These are phyloP conservation scores for Sarotherodon lohbergeri DNA, from an alignment of 2,113 vertebrate species.

Conservation along the genomic window DNA sequence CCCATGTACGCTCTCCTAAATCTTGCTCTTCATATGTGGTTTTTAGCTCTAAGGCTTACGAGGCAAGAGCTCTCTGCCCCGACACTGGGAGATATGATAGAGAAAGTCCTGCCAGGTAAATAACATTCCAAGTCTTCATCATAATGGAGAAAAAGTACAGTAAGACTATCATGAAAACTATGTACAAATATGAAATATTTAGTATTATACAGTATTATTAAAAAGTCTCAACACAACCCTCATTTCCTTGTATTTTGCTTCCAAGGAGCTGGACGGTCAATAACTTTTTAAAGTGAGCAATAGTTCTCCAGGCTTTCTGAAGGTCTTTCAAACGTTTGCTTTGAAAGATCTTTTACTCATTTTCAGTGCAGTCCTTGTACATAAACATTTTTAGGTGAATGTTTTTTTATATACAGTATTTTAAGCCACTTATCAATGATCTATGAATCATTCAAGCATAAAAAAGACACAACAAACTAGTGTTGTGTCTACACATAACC, in stretches of 20 bases:
- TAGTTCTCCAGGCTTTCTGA: background rate
- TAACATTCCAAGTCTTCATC: conserved; percentile 41
- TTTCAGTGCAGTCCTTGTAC: no score
- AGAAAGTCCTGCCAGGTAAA: conserved; percentile 79
- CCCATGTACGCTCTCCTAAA: conserved; percentile 48
- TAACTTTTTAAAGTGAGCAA: background rate
- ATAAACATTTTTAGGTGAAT: background rate
- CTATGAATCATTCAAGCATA: background rate
- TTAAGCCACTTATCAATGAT: background rate
- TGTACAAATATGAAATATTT: background rate
- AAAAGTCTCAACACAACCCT: background rate
- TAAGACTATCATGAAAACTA: background rate
- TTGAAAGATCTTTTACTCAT: background rate
- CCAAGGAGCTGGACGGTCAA: background rate
- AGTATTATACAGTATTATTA: background rate
- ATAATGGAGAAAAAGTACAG: background rate
- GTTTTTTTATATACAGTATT: background rate
- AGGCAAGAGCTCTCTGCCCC: conserved; percentile 98
- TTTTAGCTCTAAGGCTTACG: conserved; percentile 91
- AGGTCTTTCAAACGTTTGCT: background rate
- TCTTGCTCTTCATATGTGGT: conserved; percentile 71
- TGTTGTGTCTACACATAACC: background rate
- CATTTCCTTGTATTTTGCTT: background rate
- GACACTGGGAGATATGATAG: conserved; percentile 83
- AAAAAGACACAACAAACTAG: background rate